These are phyloP conservation scores for Drosophila obscura DNA, from an alignment of 1,140 invertebrate species.

Conservation along the genomic window DNA sequence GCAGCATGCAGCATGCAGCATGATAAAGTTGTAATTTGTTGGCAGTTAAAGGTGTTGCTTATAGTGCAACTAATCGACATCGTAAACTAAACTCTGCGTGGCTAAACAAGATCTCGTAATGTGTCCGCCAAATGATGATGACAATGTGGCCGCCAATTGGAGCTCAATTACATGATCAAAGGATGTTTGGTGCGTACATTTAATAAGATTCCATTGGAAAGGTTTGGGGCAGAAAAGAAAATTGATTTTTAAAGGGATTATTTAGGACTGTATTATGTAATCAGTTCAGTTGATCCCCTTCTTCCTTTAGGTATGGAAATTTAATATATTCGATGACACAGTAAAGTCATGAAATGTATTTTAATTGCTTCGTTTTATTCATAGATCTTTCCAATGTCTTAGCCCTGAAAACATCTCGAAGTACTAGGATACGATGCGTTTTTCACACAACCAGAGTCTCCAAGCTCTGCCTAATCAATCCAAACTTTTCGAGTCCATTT, in stretches of 20 bases:
- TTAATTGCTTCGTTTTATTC: no score
- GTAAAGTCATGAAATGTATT: no score
- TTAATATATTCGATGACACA: no score
- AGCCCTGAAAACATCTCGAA: no score
- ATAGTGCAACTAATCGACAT: constrained; percentile 81
- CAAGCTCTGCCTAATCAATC: not conserved
- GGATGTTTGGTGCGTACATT: not conserved
- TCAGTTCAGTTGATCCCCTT: no score
- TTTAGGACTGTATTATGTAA: no score
- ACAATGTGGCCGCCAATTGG: constrained; percentile 38
- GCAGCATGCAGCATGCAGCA: constrained; percentile 51
- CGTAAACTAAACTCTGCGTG: constrained; percentile 78
- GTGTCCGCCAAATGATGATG: constrained; percentile 71
- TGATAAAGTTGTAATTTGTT: constrained; percentile 83
- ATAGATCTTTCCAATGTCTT: no score
- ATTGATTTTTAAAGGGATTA: no score
- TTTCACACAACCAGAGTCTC: not conserved
- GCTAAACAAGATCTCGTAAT: constrained; percentile 72
- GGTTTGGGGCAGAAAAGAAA: no score
- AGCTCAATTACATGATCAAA: constrained; percentile 46
- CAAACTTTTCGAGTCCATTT: constrained; percentile 15
- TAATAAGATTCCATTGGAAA: constrained; percentile 28
- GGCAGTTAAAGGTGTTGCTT: constrained; percentile 82
- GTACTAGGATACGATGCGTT: no score
- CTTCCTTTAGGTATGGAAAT: no score